Percentiles rank a stretch among this genome's conserved stretches.
Evolutionary conservation across 1,140 invertebrate species (phyloP).

Genomic region (Drosophila ercepeae): DNA sequence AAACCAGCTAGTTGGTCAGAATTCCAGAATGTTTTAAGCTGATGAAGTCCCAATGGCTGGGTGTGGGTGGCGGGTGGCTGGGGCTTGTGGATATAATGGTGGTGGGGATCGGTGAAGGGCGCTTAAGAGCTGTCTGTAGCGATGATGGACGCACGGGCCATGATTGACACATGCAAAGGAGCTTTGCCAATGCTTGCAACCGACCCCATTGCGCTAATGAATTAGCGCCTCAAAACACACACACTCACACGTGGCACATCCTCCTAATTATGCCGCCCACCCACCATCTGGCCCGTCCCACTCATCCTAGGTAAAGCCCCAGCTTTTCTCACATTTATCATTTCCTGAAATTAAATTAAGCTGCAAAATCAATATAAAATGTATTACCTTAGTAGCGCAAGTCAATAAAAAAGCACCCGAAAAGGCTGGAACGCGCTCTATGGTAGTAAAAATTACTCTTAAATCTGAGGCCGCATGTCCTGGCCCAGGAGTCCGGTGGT

Average conservation of each 20-base stretch:
- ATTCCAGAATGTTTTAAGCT: conserved; percentile 26
- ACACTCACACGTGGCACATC: too few relatives aligned
- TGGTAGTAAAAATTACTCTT: neutral
- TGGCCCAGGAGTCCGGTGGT: conserved; percentile 2
- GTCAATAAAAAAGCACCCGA: neutral
- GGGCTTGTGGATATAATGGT: neutral
- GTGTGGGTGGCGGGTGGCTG: neutral
- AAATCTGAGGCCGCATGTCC: conserved; percentile 5
- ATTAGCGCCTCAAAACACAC: conserved; percentile 23
- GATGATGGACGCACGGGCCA: conserved; percentile 16
- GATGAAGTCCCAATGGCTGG: conserved; percentile 30
- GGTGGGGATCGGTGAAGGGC: conserved; percentile 4
- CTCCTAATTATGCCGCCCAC: conserved; percentile 18
- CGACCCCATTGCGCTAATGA: conserved; percentile 49
- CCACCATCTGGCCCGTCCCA: neutral
- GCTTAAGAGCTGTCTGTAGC: conserved; percentile 14
- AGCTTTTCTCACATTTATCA: neutral
- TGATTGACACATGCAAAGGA: conserved; percentile 52
- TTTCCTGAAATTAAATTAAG: neutral
- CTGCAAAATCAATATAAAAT: neutral
- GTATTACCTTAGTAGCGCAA: neutral
- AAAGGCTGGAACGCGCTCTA: neutral
- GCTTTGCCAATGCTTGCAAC: conserved; percentile 33
- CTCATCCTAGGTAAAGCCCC: neutral
- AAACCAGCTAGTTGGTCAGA: conserved; percentile 6